Conservation (phyloP, 1,140 invertebrate genomes). For the Lasioglossum baleicum region DNA sequence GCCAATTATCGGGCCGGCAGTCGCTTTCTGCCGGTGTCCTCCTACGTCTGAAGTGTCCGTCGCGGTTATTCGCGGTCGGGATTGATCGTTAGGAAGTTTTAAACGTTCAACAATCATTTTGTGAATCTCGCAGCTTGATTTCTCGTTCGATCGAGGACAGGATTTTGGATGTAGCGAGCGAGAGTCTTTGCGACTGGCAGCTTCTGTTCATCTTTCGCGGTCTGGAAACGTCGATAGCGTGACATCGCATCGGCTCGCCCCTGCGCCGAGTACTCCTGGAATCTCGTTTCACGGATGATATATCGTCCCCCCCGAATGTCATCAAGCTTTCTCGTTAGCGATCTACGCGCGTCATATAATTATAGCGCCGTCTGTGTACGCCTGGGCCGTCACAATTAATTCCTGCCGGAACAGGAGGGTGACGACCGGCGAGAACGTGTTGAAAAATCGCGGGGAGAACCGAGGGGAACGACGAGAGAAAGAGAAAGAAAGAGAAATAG, state of each 20-base stretch:
- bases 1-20: constrained; percentile 36
- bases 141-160: too few relatives aligned
- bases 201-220: too few relatives aligned
- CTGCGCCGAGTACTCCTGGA: not conserved
- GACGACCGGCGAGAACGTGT: not conserved
- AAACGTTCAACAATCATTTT: too few relatives aligned
- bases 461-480: not conserved
- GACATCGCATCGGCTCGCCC: too few relatives aligned
- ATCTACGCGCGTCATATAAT: not conserved
- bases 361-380: not conserved
- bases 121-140: too few relatives aligned
- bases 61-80: too few relatives aligned
- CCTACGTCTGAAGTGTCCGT: too few relatives aligned
- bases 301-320: constrained; percentile 1
- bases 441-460: not conserved
- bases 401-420: not conserved
- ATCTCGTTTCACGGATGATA: not conserved
- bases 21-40: constrained; percentile 1
- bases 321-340: not conserved
- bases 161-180: too few relatives aligned
- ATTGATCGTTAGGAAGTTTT: too few relatives aligned
- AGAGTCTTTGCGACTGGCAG: too few relatives aligned
- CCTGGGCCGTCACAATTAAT: not conserved
- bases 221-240: too few relatives aligned
- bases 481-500: not conserved